Evolutionary conservation across 2,113 vertebrate species (phyloP).

Genomic region (Galbula dea): DNA sequence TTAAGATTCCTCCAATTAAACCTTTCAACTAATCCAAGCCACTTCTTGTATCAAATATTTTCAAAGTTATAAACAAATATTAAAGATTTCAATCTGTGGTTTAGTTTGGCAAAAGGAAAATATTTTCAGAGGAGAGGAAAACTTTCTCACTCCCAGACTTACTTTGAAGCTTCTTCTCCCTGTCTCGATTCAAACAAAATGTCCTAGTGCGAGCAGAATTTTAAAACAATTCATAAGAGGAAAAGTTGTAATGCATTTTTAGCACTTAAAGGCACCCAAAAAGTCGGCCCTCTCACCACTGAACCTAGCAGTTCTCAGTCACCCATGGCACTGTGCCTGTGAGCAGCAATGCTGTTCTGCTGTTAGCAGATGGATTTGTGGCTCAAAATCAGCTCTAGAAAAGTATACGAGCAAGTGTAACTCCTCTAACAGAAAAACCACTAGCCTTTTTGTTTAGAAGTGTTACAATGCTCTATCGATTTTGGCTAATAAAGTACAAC

Average conservation of each 20-base stretch:
- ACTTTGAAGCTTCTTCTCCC: not conserved
- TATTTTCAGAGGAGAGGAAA: not conserved
- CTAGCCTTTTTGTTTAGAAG: not conserved
- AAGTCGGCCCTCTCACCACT: not conserved
- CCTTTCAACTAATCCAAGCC: not conserved
- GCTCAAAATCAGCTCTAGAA: not conserved
- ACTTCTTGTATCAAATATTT: not conserved
- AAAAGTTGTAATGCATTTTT: not conserved
- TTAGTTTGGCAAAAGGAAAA: not conserved
- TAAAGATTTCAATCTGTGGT: not conserved
- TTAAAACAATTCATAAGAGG: not conserved
- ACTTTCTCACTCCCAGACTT: not conserved
- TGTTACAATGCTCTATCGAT: not conserved
- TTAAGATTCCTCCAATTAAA: not conserved
- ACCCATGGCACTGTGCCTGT: not conserved
- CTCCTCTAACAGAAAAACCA: not conserved
- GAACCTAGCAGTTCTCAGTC: not conserved
- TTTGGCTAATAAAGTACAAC: not conserved
- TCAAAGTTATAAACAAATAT: not conserved
- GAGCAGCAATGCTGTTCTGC: not conserved
- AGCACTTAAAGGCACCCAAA: not conserved
- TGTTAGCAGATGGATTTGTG: rapidly evolving
- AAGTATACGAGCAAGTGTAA: not conserved
- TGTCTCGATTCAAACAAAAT: not conserved
- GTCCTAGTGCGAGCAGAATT: not conserved